Evolutionary conservation across 2,888 invertebrate genomes (phyloP).

Genomic region (Eupithecia vulgata): DNA sequence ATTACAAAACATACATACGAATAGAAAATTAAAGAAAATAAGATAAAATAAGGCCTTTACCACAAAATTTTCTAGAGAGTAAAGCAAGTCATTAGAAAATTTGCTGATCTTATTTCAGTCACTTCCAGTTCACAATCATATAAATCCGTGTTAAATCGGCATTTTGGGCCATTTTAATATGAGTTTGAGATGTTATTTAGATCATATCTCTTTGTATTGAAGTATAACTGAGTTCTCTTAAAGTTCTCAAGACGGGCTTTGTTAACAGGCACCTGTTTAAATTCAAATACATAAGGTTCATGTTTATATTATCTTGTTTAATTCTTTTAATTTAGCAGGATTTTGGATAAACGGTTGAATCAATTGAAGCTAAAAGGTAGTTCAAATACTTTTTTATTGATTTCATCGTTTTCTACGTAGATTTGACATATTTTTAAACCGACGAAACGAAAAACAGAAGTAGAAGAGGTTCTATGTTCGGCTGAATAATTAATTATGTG

Average conservation of each 20-base stretch:
- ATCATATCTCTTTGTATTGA: constrained; percentile 77
- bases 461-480: no score
- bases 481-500: no score
- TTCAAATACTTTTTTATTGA: neutral
- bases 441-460: no score
- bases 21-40: no score
- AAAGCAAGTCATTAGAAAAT: neutral
- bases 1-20: no score
- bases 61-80: neutral
- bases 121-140: constrained; percentile 37
- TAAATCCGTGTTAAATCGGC: constrained; percentile 53
- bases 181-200: constrained; percentile 73
- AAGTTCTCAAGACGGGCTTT: constrained; percentile 58
- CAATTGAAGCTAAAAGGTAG: neutral
- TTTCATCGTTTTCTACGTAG: neutral
- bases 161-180: constrained; percentile 75
- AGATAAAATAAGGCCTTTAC: neutral
- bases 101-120: neutral
- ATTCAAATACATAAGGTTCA: constrained; percentile 41
- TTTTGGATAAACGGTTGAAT: neutral
- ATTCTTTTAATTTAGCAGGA: constrained; percentile 40
- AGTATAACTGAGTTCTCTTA: constrained; percentile 74
- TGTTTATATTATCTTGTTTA: constrained; percentile 45
- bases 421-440: no score
- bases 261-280: constrained; percentile 49